Evolutionary conservation across 2,113 vertebrate genomes (phyloP).

Genomic region (Paramisgurnus dabryanus): DNA sequence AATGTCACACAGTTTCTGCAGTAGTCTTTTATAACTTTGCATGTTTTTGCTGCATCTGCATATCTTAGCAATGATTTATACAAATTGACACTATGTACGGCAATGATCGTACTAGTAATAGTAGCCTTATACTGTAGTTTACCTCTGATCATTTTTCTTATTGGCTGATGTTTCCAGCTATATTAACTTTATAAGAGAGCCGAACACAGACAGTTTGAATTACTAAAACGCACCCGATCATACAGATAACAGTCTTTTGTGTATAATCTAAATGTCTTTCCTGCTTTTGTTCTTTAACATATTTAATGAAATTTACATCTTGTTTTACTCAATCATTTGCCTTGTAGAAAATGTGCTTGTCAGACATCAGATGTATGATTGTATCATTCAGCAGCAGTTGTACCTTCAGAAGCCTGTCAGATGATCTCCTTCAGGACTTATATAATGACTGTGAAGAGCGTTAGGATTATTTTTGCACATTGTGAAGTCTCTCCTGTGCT

Average conservation of each 20-base stretch:
- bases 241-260: too few relatives aligned
- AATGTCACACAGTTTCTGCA: not conserved
- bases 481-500: not conserved
- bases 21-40: not conserved
- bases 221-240: not conserved
- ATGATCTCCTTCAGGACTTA: not conserved
- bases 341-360: not conserved
- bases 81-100: too few relatives aligned
- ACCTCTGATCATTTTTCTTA: too few relatives aligned
- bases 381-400: not conserved
- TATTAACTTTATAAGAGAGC: too few relatives aligned
- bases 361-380: not conserved
- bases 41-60: not conserved
- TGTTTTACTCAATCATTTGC: not conserved
- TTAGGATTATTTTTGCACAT: not conserved
- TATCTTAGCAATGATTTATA: not conserved
- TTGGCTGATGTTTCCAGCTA: too few relatives aligned
- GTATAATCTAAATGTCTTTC: too few relatives aligned
- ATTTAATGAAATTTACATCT: not conserved
- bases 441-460: not conserved
- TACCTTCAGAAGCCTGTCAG: not conserved
- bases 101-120: too few relatives aligned
- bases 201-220: too few relatives aligned
- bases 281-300: not conserved
- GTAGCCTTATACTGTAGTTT: too few relatives aligned